Percentiles rank a stretch among this genome's conserved stretches.
Conservation (phyloP, 2,888 invertebrate genomes). For the Polydesmus complanatus region DNA sequence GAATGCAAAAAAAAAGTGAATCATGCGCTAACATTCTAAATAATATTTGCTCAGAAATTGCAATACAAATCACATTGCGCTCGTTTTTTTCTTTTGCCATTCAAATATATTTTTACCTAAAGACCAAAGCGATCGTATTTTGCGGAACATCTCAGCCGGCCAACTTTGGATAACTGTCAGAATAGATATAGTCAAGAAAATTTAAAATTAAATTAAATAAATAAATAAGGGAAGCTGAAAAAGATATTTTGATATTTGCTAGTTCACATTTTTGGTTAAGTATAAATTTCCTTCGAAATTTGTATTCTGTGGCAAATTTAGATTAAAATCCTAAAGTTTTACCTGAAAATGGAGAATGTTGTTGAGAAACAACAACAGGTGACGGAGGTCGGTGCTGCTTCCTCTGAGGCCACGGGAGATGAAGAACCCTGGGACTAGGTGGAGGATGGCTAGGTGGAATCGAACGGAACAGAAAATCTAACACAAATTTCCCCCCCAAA, state of each 20-base stretch:
- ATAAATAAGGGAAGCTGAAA: too few species aligned
- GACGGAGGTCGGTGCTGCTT: background rate
- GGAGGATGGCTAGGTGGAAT: background rate
- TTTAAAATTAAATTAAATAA: too few species aligned
- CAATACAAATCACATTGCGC: background rate
- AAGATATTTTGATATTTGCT: too few species aligned
- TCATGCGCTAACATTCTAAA: background rate
- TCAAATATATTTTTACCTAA: conserved; percentile 41
- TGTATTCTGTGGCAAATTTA: too few species aligned
- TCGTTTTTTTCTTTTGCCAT: too few species aligned
- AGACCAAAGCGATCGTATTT: conserved; percentile 78
- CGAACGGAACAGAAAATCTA: background rate
- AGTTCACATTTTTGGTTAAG: too few species aligned
- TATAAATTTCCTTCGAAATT: too few species aligned
- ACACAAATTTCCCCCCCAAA: too few species aligned
- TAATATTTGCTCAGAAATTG: background rate
- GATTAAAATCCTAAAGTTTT: background rate
- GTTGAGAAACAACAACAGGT: background rate
- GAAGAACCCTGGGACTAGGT: background rate
- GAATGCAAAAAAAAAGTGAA: too few species aligned
- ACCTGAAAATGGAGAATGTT: background rate
- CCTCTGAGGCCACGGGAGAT: background rate
- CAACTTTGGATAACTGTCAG: conserved; percentile 33
- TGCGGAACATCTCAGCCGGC: conserved; percentile 68
- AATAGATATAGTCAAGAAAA: background rate